These are phyloP conservation scores for Parauchenoglanis punctatus DNA, from an alignment of 2,797 vertebrate species.

Conservation along the genomic window DNA sequence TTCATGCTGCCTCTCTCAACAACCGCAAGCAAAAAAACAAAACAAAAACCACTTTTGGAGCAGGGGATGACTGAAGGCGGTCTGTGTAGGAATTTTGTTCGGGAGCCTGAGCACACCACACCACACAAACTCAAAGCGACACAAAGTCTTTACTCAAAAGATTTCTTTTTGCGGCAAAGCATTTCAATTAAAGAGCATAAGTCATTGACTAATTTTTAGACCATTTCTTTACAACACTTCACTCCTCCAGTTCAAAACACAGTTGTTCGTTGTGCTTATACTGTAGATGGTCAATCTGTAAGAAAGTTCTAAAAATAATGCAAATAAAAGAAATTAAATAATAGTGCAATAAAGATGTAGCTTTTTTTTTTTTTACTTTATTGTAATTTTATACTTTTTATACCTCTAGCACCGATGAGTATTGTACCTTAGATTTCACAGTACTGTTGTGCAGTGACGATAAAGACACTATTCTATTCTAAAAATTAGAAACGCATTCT, in stretches of 20 bases:
- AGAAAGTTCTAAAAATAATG: not conserved
- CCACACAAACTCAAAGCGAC: not conserved
- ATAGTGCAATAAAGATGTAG: not conserved
- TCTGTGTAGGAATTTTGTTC: not conserved
- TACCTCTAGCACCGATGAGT: not conserved
- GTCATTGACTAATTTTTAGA: not conserved
- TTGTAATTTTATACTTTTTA: not conserved
- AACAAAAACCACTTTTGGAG: not conserved
- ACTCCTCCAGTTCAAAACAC: not conserved
- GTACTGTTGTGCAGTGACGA: not conserved
- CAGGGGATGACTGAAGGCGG: not conserved
- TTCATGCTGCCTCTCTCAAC: not conserved
- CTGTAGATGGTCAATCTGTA: not conserved
- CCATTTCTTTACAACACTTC: not conserved
- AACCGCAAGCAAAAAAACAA: not conserved
- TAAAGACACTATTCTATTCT: not conserved
- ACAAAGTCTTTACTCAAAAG: not conserved
- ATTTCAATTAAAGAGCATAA: not conserved
- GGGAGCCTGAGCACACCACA: not conserved
- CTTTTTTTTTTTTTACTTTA: not conserved
- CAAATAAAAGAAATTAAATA: not conserved
- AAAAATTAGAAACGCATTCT: not conserved
- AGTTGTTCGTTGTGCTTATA: not conserved
- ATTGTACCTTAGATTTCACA: not conserved
- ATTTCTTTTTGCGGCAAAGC: not conserved